A percentile compares a stretch with the other conserved stretches of the same genome.
These are phyloP conservation scores for Homarus americanus DNA, from an alignment of 1,140 invertebrate genomes.

Conservation along the genomic window DNA sequence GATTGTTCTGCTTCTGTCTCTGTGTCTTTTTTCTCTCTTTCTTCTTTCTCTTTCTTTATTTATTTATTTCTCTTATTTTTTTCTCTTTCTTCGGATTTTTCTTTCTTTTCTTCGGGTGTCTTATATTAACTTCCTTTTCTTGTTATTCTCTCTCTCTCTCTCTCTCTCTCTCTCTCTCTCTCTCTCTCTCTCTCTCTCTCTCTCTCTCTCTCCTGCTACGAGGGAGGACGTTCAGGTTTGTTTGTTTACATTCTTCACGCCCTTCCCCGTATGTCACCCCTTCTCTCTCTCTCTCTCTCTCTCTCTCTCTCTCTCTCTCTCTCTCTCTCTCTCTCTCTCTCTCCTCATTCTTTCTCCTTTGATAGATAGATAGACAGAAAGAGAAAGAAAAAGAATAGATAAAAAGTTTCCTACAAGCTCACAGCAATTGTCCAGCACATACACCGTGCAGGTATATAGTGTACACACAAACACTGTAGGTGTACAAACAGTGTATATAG, in stretches of 20 bases:
- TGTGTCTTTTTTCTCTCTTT: too few relatives aligned
- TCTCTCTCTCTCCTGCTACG: not conserved
- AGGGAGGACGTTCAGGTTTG: not conserved
- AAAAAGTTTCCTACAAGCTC: too few relatives aligned
- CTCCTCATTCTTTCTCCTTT: too few relatives aligned
- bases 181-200: not conserved
- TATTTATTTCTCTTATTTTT: too few relatives aligned
- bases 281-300: not conserved
- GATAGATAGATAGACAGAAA: too few relatives aligned
- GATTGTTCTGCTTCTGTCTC: not conserved
- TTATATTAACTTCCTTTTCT: not conserved
- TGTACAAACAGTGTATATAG: too few relatives aligned
- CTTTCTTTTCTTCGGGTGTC: not conserved
- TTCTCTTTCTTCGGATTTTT: too few relatives aligned
- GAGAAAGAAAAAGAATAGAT: too few relatives aligned
- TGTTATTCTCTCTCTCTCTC: not conserved
- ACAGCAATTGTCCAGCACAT: too few relatives aligned
- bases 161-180: not conserved
- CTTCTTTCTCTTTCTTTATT: too few relatives aligned
- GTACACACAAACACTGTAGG: too few relatives aligned
- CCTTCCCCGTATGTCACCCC: not conserved
- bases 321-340: slow-evolving; percentile 6
- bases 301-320: not conserved
- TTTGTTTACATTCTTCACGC: not conserved
- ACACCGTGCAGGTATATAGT: too few relatives aligned